These are phyloP conservation scores for Frankliniella fusca DNA, from an alignment of 2,888 invertebrate genomes.

Conservation along the genomic window DNA sequence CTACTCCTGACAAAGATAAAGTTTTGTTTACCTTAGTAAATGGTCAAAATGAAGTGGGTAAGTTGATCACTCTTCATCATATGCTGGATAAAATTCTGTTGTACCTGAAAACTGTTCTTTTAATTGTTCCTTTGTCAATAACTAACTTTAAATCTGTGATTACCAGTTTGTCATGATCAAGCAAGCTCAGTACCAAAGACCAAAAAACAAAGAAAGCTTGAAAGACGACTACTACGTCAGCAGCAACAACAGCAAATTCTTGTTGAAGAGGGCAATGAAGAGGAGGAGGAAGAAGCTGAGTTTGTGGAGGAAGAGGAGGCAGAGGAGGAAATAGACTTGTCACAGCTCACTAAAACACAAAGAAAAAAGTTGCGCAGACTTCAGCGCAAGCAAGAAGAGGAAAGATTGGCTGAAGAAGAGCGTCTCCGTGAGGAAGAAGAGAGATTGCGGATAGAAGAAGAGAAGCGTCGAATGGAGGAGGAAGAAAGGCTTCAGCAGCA, in stretches of 20 bases:
- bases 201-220: slow-evolving; percentile 9
- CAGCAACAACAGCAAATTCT: slow-evolving; percentile 29
- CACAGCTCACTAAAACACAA: slow-evolving; percentile 42
- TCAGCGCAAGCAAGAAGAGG: slow-evolving; percentile 46
- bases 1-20: slow-evolving; percentile 68
- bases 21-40: slow-evolving; percentile 63
- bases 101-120: slow-evolving; percentile 32
- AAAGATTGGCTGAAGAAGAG: slow-evolving; percentile 16
- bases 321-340: slow-evolving; percentile 41
- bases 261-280: slow-evolving; percentile 16
- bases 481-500: background rate
- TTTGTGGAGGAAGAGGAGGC: slow-evolving; percentile 41
- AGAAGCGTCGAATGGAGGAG: background rate
- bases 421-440: background rate
- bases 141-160: background rate
- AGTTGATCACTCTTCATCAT: background rate
- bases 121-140: slow-evolving; percentile 8
- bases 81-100: background rate
- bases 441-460: background rate
- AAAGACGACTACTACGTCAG: slow-evolving; percentile 28
- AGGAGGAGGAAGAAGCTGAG: slow-evolving; percentile 41
- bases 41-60: slow-evolving; percentile 44
- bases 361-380: slow-evolving; percentile 51
- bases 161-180: slow-evolving; percentile 38
- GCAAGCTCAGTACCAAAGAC: slow-evolving; percentile 27